Evolutionary conservation across 2,888 invertebrate genomes (phyloP).

Genomic region (Drosophila merina): DNA sequence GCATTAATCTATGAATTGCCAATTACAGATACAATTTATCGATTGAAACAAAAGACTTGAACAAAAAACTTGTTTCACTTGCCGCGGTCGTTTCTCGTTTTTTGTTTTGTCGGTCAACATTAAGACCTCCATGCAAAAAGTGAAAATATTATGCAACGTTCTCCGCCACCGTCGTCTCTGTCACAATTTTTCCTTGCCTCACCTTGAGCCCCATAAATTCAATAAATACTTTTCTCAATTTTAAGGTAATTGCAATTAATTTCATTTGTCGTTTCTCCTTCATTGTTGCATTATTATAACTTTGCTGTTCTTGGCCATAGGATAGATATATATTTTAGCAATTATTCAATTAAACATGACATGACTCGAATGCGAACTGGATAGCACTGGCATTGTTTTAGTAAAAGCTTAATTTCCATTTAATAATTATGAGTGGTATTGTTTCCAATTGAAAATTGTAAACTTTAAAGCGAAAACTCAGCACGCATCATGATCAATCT

Average conservation of each 20-base stretch:
- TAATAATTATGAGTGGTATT: conserved; percentile 49
- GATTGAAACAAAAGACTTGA: conserved; percentile 66
- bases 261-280: conserved; percentile 50
- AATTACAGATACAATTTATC: conserved; percentile 44
- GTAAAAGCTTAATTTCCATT: conserved; percentile 26
- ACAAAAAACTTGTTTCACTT: conserved; percentile 58
- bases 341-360: conserved; percentile 48
- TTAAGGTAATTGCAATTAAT: conserved; percentile 56
- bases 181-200: conserved; percentile 13
- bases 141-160: conserved; percentile 63
- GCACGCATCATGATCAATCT: conserved; percentile 49
- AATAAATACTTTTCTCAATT: conserved; percentile 62
- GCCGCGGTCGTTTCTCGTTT: not conserved
- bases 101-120: conserved; percentile 17
- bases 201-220: conserved; percentile 67
- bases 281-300: conserved; percentile 39
- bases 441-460: conserved; percentile 26
- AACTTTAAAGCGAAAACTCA: conserved; percentile 26
- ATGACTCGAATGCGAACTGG: conserved; percentile 34
- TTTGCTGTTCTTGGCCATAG: conserved; percentile 37
- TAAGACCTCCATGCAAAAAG: conserved; percentile 55
- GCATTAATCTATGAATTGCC: conserved; percentile 19
- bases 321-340: conserved; percentile 16
- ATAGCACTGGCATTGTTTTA: conserved; percentile 48
- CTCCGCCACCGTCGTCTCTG: conserved; percentile 23